Conservation (phyloP, 2,113 vertebrate genomes). For the Zapus hudsonius region DNA sequence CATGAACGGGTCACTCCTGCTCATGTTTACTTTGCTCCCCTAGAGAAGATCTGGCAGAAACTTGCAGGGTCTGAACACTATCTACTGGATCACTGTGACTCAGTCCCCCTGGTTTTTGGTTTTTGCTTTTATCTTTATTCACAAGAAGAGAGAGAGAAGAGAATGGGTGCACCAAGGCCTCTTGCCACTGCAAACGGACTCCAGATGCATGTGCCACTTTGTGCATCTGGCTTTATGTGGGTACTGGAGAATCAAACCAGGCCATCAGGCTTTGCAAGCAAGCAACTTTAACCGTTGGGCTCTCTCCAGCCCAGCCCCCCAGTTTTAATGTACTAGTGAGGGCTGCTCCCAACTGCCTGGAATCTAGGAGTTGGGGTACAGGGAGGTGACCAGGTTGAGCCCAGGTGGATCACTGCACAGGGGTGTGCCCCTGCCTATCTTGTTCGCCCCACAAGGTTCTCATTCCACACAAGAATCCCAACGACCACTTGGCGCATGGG, state of each 20-base stretch:
- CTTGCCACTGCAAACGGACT: too few species aligned
- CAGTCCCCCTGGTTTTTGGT: too few species aligned
- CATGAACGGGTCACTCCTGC: neutral
- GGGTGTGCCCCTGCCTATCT: neutral
- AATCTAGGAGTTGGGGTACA: neutral
- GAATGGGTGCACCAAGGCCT: too few species aligned
- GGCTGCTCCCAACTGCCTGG: neutral
- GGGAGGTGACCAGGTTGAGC: neutral
- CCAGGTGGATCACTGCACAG: neutral
- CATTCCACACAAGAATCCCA: neutral
- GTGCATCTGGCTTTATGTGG: too few species aligned
- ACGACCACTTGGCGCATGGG: neutral
- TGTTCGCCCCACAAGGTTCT: neutral
- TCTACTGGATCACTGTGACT: neutral
- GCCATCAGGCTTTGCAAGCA: too few species aligned
- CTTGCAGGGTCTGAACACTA: neutral
- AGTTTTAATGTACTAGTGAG: neutral
- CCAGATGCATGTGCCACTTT: too few species aligned
- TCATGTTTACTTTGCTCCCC: neutral
- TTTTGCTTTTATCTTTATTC: too few species aligned
- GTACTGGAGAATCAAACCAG: too few species aligned
- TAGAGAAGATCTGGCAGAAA: neutral
- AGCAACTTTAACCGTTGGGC: too few species aligned
- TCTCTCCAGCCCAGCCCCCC: too few species aligned
- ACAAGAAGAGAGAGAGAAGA: too few species aligned